Conservation (phyloP, 2,888 invertebrate genomes). For the Stenotaenia linearis region DNA sequence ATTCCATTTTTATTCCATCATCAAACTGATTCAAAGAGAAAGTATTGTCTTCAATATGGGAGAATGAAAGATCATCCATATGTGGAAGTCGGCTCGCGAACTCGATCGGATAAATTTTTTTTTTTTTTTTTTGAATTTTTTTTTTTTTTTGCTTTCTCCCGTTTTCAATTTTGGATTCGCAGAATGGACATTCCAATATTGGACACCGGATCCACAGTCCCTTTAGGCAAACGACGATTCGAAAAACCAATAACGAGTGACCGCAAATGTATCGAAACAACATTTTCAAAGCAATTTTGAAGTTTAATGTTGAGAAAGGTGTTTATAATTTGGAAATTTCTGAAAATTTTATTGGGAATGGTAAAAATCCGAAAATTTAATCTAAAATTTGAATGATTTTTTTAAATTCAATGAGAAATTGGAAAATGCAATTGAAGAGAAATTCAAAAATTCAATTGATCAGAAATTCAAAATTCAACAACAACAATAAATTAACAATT, state of each 20-base stretch:
- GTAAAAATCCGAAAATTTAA: too few relatives aligned
- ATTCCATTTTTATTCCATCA: background rate
- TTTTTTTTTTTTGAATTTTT: background rate
- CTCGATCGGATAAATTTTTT: too few relatives aligned
- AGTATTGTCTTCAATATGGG: background rate
- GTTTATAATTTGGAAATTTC: background rate
- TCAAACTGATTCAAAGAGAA: background rate
- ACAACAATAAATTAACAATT: too few relatives aligned
- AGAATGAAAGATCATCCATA: background rate
- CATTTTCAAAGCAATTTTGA: background rate
- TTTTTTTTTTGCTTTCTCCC: background rate
- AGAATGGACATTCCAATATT: constrained; percentile 3
- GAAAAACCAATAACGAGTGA: background rate
- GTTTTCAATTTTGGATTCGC: background rate
- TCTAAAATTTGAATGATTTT: too few relatives aligned
- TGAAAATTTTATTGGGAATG: background rate
- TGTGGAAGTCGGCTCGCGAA: too few relatives aligned
- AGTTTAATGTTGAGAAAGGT: background rate
- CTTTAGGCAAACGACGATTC: background rate
- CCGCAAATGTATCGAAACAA: background rate
- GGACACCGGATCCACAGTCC: background rate
- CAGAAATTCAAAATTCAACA: too few relatives aligned
- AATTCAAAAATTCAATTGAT: too few relatives aligned
- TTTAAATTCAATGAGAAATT: too few relatives aligned
- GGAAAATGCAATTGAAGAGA: too few relatives aligned